Percentiles rank a stretch among this genome's conserved stretches.
Conservation (phyloP, 2,888 invertebrate species). For the Lamproptera curius region DNA sequence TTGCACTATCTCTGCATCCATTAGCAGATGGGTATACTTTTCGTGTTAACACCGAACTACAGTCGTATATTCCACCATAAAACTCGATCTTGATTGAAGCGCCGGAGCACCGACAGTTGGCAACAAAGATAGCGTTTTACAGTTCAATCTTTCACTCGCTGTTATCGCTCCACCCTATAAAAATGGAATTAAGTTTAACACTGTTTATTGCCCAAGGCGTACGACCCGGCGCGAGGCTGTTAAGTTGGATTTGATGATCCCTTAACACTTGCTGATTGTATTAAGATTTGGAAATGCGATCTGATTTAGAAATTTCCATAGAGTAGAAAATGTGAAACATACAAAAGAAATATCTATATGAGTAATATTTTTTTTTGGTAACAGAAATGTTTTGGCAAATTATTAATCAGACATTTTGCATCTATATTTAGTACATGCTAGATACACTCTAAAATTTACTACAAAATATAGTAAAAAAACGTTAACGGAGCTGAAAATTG, state of each 20-base stretch:
- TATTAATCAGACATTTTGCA: too few relatives aligned
- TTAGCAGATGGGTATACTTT: too few relatives aligned
- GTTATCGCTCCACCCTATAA: constrained; percentile 22
- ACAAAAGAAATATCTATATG: background rate
- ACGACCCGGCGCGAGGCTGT: constrained; percentile 18
- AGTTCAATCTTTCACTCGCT: constrained; percentile 20
- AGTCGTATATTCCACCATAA: background rate
- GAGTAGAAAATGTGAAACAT: background rate
- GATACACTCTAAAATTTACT: too few relatives aligned
- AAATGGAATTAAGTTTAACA: constrained; percentile 23
- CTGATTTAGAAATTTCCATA: background rate
- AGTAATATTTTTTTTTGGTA: background rate
- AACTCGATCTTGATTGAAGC: constrained; percentile 1
- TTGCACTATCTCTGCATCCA: background rate
- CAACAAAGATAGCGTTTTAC: constrained; percentile 18
- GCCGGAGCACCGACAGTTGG: background rate
- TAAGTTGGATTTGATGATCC: constrained; percentile 25
- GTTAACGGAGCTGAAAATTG: too few relatives aligned
- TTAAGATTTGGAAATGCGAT: constrained; percentile 12
- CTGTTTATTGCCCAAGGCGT: constrained; percentile 28
- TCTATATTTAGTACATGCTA: too few relatives aligned
- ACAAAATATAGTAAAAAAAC: too few relatives aligned
- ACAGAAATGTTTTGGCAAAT: too few relatives aligned
- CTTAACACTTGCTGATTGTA: constrained; percentile 25
- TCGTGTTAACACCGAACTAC: too few relatives aligned